Conservation (phyloP, 2,888 invertebrate genomes). For the Drosophila setosimentum region DNA sequence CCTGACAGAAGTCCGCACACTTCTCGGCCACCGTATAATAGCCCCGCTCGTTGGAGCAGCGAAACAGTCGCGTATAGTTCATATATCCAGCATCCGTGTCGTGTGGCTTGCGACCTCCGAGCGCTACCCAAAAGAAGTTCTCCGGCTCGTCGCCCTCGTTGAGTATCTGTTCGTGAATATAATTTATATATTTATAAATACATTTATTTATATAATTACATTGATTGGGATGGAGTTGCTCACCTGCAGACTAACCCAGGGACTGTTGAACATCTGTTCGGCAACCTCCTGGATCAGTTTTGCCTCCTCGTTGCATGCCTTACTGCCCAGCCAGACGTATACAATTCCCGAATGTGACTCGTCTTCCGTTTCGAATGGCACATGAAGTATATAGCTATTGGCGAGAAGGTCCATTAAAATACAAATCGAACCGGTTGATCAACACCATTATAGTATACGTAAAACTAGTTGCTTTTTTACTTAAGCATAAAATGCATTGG, state of each 20-base stretch:
- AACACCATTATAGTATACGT: neutral
- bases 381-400: constrained; percentile 94
- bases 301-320: constrained; percentile 93
- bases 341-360: constrained; percentile 93
- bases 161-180: constrained; percentile 87
- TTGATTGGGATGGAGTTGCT: constrained; percentile 58
- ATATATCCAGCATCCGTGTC: constrained; percentile 96
- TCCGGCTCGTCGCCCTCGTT: constrained; percentile 98
- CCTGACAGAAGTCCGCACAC: constrained; percentile 90
- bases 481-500: too few species aligned
- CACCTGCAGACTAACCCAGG: constrained; percentile 92
- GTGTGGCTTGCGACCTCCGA: constrained; percentile 95
- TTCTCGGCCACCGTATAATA: constrained; percentile 99
- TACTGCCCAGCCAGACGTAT: constrained; percentile 97
- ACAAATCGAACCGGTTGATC: neutral
- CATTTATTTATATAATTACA: neutral
- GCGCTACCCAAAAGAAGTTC: constrained; percentile 99
- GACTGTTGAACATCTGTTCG: constrained; percentile 95
- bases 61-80: constrained; percentile 96
- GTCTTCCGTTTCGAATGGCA: constrained; percentile 95
- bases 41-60: constrained; percentile 99
- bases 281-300: constrained; percentile 96
- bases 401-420: neutral
- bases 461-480: neutral
- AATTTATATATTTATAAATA: neutral